Evolutionary conservation across 2,113 vertebrate species (phyloP), one percentile per base, ranked within the genome.

Genomic region (Catharus fuscescens): DNA sequence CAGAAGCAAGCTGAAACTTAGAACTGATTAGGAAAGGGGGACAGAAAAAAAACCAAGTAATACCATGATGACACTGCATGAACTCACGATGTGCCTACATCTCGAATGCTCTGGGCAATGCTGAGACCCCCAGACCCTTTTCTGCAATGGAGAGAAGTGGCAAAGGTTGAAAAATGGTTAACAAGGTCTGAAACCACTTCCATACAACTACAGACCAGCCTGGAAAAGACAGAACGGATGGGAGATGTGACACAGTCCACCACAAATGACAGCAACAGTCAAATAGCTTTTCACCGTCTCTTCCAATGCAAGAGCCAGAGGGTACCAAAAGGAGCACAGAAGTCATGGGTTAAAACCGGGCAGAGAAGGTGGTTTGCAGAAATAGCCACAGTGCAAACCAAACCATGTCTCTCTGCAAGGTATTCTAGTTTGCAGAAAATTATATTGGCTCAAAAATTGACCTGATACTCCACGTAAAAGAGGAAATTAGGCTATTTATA

Each of bases 211-310:
- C 24, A 88, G 36, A 86, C 45, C 76, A 92, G 65, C 57, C 70
- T 86, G 83, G 80, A 86, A 50, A 88, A 83, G 83, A 70, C 64
- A 92, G 83, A 92, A 77, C 54, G 80, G 60, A 80, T 61, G 80
- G 60, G 50, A 88, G 56, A 70, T 42, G 42, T 2, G 67, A 61
- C 2, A 42, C 1, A 76, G 24, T 19, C 54, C 66, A 48, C 28
- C 20, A 38, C 28, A 67, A 72, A 72, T 3, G 18, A 52, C 38
- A 81, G 40, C 29, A 93, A 69, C 57, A 32, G 32, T 23, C 60
- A 61, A 65, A 57, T 1, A 56, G n/a, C 19, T 93, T 88, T 57
- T 36, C 48, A 64, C 40, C 38, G 20, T 66, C 56, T 78, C 76
- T 88, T 69, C 50, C 6, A 14, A 24, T 7, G 42, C 54, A 77